Percentiles rank a stretch among this genome's conserved stretches.
Conservation (phyloP, 2,888 invertebrate genomes). For the Eurytoma adleriae region DNA sequence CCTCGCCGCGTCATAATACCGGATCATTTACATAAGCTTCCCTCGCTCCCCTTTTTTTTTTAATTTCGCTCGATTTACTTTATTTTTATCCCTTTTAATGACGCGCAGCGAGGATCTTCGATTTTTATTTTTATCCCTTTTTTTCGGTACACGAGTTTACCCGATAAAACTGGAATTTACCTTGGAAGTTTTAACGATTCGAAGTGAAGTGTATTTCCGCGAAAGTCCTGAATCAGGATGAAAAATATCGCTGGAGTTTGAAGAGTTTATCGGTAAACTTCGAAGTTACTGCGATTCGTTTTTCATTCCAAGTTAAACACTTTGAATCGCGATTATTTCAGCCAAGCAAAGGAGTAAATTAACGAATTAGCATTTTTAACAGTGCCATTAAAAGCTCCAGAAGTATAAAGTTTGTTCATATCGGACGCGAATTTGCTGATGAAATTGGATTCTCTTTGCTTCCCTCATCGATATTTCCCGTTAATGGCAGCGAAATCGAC, state of each 20-base stretch:
- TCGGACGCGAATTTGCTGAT: no score
- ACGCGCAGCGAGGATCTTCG: background rate
- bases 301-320: background rate
- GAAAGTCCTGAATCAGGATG: slow-evolving; percentile 4
- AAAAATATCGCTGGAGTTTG: slow-evolving; percentile 13
- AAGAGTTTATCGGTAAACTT: slow-evolving; percentile 35
- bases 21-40: background rate
- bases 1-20: background rate
- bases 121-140: background rate
- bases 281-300: slow-evolving; percentile 11
- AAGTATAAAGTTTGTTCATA: no score
- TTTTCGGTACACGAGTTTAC: background rate
- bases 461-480: no score
- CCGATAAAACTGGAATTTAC: background rate
- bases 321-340: background rate
- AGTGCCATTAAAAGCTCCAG: no score
- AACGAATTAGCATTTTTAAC: no score
- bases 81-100: background rate
- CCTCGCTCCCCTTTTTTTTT: background rate
- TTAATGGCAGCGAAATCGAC: no score
- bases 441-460: no score
- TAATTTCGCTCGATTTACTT: background rate
- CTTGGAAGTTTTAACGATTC: slow-evolving; percentile 34
- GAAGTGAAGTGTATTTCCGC: slow-evolving; percentile 13
- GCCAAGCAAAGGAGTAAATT: background rate